phyloP scores from a whole-genome alignment of 2,888 invertebrate genomes.

The Allacma fusca region DNA sequence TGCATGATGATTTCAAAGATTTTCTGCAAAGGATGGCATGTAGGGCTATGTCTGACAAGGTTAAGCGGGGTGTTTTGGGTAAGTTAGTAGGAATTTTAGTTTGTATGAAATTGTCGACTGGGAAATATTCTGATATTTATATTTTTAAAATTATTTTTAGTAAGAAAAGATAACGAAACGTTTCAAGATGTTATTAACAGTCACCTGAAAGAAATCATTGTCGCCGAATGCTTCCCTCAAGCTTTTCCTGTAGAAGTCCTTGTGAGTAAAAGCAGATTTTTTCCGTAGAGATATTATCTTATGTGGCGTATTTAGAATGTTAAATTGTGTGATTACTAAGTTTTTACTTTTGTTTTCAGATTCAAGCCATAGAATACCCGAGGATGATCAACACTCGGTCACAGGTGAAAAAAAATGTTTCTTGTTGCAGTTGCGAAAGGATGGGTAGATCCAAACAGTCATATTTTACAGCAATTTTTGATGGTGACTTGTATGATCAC shows the following conservation, averaged over 20 bases:
- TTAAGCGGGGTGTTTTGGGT: background rate
- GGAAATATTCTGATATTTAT: too few species aligned
- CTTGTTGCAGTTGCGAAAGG: background rate
- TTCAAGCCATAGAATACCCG: background rate
- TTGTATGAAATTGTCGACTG: background rate
- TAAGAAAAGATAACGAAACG: background rate
- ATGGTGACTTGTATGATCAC: background rate
- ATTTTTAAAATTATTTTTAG: background rate
- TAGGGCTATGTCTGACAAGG: background rate
- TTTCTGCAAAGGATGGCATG: background rate
- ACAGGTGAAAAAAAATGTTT: background rate
- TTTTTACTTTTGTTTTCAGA: background rate
- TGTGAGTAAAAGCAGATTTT: background rate
- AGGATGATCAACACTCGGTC: background rate
- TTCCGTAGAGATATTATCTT: too few species aligned
- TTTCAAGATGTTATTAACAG: background rate
- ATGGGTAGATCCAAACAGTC: background rate
- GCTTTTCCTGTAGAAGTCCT: slow-evolving; percentile 5
- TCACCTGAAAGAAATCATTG: background rate
- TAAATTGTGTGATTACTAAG: too few species aligned
- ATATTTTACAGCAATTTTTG: background rate
- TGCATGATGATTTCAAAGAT: background rate
- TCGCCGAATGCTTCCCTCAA: background rate
- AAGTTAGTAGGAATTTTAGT: background rate
- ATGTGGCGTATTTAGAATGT: too few species aligned